Base-by-base conservation (phyloP, 2,888 invertebrate species). In the Cecidostiba fungosa region DNA sequence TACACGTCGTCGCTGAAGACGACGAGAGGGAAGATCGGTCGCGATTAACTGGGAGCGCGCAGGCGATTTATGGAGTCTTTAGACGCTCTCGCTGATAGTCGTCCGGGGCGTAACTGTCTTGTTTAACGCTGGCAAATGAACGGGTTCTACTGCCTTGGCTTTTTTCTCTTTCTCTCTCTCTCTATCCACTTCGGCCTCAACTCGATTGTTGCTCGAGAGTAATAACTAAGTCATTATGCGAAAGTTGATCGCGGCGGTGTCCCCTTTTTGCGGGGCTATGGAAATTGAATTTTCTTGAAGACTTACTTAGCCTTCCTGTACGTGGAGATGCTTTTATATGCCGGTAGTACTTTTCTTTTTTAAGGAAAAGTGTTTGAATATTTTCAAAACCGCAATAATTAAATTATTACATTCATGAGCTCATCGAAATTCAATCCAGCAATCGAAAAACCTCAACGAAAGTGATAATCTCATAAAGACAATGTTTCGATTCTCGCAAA, bases 61-160 rank as follows among this genome's bases (percentile, higher is more conserved):
- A 50, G 77, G 54, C 82, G 82, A 82, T 85, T 85, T 82, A 79
- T 85, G 82, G 82, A 85, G 85, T 79, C 82, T 78, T 85, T 82
- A 82, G 82, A 59, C 66, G 62, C 77, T 47, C 50, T 36, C 50
- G 81, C 43, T 69, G 78, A 78, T 82, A 74, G 82, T 82, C 80
- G 54, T 26, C 19, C 39, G 66, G 78, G 85, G 82, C 85, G 85
- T 85, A 82, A 73, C 78, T 78, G 82, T 78, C 85, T 76, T 79
- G 69, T 82, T 85, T 79, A 85, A 47, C 82, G 59, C 39, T 39
- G 69, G 77, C 69, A 59, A 82, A 85, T 66, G 59, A 82, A 77
- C 36, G 74, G 59, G 10, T 66, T 54, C 43, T 43, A 10, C 54
- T 59, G 6, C 54, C 4, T n/a, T n/a, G 54, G n/a, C n/a, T 59